Conservation (phyloP, 1,140 invertebrate species). For the Drosophila leontia region DNA sequence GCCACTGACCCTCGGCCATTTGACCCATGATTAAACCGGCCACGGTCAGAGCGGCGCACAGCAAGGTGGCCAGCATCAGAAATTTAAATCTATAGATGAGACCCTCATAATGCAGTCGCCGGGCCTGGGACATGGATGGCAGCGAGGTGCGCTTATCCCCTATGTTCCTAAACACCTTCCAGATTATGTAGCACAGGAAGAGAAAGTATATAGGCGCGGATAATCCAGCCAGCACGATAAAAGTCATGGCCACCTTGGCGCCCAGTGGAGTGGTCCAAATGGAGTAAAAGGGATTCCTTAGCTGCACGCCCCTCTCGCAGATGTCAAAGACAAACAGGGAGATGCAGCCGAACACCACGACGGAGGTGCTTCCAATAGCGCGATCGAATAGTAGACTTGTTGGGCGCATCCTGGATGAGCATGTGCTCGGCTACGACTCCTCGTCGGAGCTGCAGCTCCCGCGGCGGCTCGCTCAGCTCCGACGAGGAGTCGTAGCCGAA, state of each 20-base stretch:
- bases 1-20: slow-evolving; percentile 97
- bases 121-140: slow-evolving; percentile 94
- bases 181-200: slow-evolving; percentile 97
- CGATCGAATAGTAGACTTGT: slow-evolving; percentile 91
- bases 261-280: slow-evolving; percentile 98
- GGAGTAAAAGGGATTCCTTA: slow-evolving; percentile 98
- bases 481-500: slow-evolving; percentile 86
- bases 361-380: slow-evolving; percentile 97
- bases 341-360: slow-evolving; percentile 95
- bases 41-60: slow-evolving; percentile 97
- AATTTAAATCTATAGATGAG: slow-evolving; percentile 91
- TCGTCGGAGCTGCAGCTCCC: too few relatives aligned
- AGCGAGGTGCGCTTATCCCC: slow-evolving; percentile 93
- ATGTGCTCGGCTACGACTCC: slow-evolving; percentile 99
- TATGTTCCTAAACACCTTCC: slow-evolving; percentile 96
- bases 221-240: slow-evolving; percentile 96
- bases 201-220: slow-evolving; percentile 96
- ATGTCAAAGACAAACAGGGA: slow-evolving; percentile 98
- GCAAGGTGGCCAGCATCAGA: slow-evolving; percentile 96
- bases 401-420: slow-evolving; percentile 92
- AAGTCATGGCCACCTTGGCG: slow-evolving; percentile 95
- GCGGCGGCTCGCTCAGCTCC: too few relatives aligned
- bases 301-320: slow-evolving; percentile 97
- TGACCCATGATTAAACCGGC: slow-evolving; percentile 98
- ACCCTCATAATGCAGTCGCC: slow-evolving; percentile 95